Conservation (phyloP, 2,113 vertebrate species). For the Macaca mulatta region DNA sequence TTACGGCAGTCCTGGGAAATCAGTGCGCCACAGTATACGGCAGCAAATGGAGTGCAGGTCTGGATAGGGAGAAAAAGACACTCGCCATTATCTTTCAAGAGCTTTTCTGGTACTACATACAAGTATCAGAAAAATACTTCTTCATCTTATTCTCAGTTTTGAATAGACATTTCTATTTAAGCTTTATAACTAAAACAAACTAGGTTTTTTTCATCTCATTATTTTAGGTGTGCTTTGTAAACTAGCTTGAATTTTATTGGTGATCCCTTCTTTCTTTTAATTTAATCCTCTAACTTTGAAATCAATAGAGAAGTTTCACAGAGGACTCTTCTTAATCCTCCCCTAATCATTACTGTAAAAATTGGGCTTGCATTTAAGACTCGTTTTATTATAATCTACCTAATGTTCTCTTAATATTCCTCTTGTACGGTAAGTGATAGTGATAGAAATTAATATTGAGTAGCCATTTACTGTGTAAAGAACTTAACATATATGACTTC, state of each 20-base stretch:
- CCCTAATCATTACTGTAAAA: neutral
- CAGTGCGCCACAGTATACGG: accelerated
- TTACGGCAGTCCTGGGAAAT: neutral
- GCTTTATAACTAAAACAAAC: neutral
- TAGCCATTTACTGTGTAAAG: neutral
- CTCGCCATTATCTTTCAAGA: neutral
- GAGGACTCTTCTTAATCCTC: neutral
- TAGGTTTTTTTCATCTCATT: neutral
- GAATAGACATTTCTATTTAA: neutral
- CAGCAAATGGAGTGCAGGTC: neutral
- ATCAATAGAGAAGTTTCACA: neutral
- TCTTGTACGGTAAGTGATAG: neutral
- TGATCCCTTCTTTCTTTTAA: neutral
- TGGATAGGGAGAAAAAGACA: neutral
- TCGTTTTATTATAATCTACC: neutral
- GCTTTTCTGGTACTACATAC: neutral
- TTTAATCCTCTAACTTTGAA: slow-evolving; percentile 5
- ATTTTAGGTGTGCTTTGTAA: neutral
- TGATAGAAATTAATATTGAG: neutral
- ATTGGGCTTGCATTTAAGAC: neutral
- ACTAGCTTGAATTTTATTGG: neutral
- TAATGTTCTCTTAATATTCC: neutral
- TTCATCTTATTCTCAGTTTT: neutral
- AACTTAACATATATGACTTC: neutral
- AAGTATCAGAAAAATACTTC: neutral